These are phyloP conservation scores for Drosophila mimica DNA, from an alignment of 2,888 invertebrate genomes.

Conservation along the genomic window DNA sequence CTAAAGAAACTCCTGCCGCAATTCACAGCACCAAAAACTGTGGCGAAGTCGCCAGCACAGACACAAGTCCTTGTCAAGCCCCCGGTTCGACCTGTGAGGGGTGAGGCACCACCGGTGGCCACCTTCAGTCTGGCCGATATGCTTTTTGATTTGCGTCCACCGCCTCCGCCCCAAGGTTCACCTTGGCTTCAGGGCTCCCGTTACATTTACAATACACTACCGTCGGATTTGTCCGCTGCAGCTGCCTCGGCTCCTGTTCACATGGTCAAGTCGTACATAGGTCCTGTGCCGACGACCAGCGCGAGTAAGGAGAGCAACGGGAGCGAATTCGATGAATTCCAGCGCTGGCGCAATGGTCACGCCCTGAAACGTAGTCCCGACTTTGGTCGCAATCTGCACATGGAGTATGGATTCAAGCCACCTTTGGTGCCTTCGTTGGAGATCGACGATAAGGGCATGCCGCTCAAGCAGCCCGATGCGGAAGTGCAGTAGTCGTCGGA, in stretches of 20 bases:
- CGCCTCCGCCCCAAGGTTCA: slow-evolving; percentile 71
- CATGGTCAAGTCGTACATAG: slow-evolving; percentile 84
- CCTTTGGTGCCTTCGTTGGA: slow-evolving; percentile 92
- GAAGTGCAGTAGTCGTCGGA: slow-evolving; percentile 31
- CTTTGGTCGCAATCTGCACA: slow-evolving; percentile 88
- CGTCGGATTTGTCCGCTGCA: slow-evolving; percentile 72
- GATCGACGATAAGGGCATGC: slow-evolving; percentile 90
- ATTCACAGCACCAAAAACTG: slow-evolving; percentile 43
- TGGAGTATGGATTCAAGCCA: slow-evolving; percentile 94
- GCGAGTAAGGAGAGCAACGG: slow-evolving; percentile 36
- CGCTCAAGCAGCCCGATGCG: slow-evolving; percentile 83
- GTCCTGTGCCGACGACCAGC: slow-evolving; percentile 63
- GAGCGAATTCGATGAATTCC: slow-evolving; percentile 76
- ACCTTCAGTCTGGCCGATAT: slow-evolving; percentile 74
- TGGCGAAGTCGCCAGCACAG: slow-evolving; percentile 25
- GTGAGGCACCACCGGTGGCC: slow-evolving; percentile 63
- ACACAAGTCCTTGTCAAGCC: slow-evolving; percentile 41
- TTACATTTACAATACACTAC: slow-evolving; percentile 82
- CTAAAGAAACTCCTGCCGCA: slow-evolving; percentile 79
- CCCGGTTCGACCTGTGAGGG: slow-evolving; percentile 50
- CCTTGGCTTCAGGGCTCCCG: slow-evolving; percentile 79
- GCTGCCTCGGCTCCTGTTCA: slow-evolving; percentile 85
- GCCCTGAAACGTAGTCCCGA: slow-evolving; percentile 86
- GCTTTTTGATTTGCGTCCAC: slow-evolving; percentile 76
- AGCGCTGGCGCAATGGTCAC: slow-evolving; percentile 85